Conservation (phyloP, 2,888 invertebrate genomes). For the Diaphora mendica region DNA sequence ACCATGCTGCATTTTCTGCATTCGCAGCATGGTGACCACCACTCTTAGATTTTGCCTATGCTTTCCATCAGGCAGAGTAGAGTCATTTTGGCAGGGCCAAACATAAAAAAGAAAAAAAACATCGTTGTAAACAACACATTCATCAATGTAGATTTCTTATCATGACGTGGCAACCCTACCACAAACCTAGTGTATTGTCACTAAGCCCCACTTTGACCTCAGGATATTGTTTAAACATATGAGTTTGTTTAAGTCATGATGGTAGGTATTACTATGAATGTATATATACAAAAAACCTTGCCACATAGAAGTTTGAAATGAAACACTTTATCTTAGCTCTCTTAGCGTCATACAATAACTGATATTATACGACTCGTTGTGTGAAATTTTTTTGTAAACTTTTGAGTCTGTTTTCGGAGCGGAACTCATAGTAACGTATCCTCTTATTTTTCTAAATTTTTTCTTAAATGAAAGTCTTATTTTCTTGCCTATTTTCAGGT, state of each 20-base stretch:
- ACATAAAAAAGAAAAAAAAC: no score
- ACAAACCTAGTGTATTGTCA: background rate
- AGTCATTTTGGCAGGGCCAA: no score
- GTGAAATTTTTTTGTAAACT: background rate
- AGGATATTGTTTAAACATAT: constrained; percentile 21
- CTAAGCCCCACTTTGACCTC: constrained; percentile 8
- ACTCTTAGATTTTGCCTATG: no score
- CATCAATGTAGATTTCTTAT: background rate
- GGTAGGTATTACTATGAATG: constrained; percentile 11
- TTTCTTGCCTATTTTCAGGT: no score
- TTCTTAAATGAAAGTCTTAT: no score
- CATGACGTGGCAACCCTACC: background rate
- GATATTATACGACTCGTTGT: no score
- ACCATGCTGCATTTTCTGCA: no score
- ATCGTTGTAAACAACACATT: background rate
- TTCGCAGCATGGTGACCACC: no score
- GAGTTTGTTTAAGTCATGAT: constrained; percentile 16
- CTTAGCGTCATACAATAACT: background rate
- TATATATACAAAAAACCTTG: background rate
- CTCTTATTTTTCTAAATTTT: no score
- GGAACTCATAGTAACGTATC: no score
- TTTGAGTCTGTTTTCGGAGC: no score
- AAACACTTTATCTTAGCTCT: background rate
- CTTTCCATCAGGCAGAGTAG: no score
- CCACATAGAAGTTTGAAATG: background rate